Evolutionary conservation across 2,113 vertebrate genomes (phyloP), one percentile per base, ranked within the genome.

Genomic region (Callionymus lyra): DNA sequence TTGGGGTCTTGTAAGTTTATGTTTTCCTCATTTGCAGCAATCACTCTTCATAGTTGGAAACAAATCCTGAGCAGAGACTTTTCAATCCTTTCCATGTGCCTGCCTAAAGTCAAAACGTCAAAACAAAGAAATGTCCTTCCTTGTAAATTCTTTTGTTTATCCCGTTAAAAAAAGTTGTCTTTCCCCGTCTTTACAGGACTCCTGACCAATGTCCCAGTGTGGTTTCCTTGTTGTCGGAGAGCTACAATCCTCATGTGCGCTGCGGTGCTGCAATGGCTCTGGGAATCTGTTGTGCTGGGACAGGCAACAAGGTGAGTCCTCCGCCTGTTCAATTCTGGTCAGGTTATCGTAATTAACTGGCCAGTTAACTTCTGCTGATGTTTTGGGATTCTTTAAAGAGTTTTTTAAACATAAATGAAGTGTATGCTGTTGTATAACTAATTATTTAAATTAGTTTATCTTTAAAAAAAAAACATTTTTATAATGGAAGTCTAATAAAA

Each of bases 131-230:
- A 27, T 27, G 4, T 27, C 21, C 21, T 27, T 27, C 21, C 21
- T 27, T 4, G 8, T 27, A 27, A 27, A n/a, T 8, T 27, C 10
- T 8, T 6, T 34, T 27, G 2, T 15, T 50, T 13, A 38, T 5
- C 50, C 6, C 10, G 9, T 18, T 47, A n/a, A 21, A 38, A 9
- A 4, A 34, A 6, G 34, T 6, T 40, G 9, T 49, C 31, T 39
- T 44, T 37, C 47, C 18, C 1, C 48, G 56, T 72, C 59, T 62
- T n/a, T 58, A 27, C 63, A 99, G 95, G 83, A 99, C 94, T 43
- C 93, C 95, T 12, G 95, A 99, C 60, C 95, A 99, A 54, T 99
- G 95, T 63, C 95, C 94, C 0, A 99, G 95, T 1, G 95, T 99
- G 17, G 95, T 99, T 47, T 99, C 95, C 10, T 80, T 99, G 47